Evolutionary conservation across 2,888 invertebrate species (phyloP), one percentile per base, ranked within the genome.

Genomic region (Criorhina ranunculi): DNA sequence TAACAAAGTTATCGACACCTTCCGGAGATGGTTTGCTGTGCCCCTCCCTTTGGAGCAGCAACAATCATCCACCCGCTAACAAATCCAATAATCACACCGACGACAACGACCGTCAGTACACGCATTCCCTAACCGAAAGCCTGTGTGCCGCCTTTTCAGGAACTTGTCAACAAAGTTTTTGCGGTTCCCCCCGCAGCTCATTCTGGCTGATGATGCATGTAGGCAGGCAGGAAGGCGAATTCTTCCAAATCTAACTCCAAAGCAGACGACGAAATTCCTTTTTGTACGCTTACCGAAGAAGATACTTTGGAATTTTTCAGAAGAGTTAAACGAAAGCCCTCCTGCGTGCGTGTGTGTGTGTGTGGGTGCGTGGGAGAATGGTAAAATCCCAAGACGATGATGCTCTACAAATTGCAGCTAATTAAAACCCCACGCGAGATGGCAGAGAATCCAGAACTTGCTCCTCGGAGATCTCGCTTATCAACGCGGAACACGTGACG

Each of bases 141-240:
- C 17, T 60, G 60, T 40, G 72, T 4, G 24, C 1, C 24, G 24
- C 33, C 62, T 60, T 46, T 69, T 67, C 55, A 62, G 66, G 35
- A 76, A 69, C 76, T 81, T 81, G 81, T 76, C 81, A 81, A 59
- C 81, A 70, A 81, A 81, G 62, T 70, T 76, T 70, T 70, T 76
- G 76, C 24, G 69, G 64, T 69, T 40, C 17, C 31, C 24, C 24
- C 17, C 31, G 2, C 24, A 24, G 24, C 24, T 24, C 24, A 24
- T 24, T 24, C 4, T 24, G 24, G 37, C 46, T 49, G 59, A 49
- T 49, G 49, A 59, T 49, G 59, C 59, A 59, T 37, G 62, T 46
- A 44, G 42, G 60, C 60, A 60, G 15, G 29, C 60, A 60, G 15
- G 29, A 40, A n/a, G 19, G n/a, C 31, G 31, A 42, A 67, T 53